Evolutionary conservation across 2,888 invertebrate genomes (phyloP), one percentile per base, ranked within the genome.

Genomic region (Hyles lineata): DNA sequence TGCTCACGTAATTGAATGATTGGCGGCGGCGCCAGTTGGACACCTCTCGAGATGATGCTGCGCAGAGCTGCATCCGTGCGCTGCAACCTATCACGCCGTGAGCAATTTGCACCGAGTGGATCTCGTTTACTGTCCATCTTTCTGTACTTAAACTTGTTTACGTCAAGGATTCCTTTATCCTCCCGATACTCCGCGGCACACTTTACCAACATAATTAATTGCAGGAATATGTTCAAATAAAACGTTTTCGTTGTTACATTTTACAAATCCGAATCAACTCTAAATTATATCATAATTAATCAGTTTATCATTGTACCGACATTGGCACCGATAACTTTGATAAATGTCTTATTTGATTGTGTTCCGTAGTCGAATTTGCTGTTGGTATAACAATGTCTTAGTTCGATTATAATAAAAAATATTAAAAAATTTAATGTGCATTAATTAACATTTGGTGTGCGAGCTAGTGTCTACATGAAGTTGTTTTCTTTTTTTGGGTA

Each of bases 1-100:
- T 85, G 85, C 83, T 86, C 78, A 78, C 80, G 83, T 88, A 92
- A 92, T 92, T 92, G 91, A 89, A 91, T 89, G 90, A 92, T 92
- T 92, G 90, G 80, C 85, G 76, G 87, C 87, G 87, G 89, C 91
- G 92, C 91, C 92, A 89, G 82, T 79, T 87, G 85, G 87, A 87
- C 88, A 89, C 89, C 90, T 88, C 90, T 89, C 83, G 85, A 89
- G 85, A 84, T 90, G 92, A 92, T 84, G 88, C 83, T 87, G 83
- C 75, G 82, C 92, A 91, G 90, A 82, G 78, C 76, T 82, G 85
- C 87, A 87, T 89, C 86, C 88, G 85, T 83, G 81, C 76, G 61
- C 85, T 84, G 84, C 82, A 79, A 85, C 85, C 81, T 85, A 87
- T 85, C 87, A 85, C 84, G 80, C 87, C 77, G 83, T 87, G 85